Percentiles rank a stretch among this genome's conserved stretches.
phyloP scores from a whole-genome alignment of 2,797 vertebrate genomes.

The Falco naumanni region DNA sequence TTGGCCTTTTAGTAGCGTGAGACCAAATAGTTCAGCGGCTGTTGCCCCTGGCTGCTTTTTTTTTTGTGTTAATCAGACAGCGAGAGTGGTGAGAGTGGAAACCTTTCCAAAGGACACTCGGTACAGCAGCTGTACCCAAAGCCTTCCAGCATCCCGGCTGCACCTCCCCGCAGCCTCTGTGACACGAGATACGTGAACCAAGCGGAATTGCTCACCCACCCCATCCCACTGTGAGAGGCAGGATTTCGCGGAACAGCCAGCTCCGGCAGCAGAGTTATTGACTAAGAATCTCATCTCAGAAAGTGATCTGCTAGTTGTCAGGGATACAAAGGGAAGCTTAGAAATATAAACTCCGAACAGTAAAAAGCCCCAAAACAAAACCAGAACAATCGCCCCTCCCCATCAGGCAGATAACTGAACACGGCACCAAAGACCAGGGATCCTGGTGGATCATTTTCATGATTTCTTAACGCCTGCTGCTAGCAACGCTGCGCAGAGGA shows the following conservation, averaged over 20 bases:
- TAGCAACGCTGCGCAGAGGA: not conserved
- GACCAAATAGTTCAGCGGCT: constrained; percentile 12
- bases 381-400: not conserved
- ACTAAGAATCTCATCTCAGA: not conserved
- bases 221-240: not conserved
- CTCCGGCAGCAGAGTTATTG: not conserved
- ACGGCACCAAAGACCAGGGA: not conserved
- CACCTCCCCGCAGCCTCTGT: not conserved
- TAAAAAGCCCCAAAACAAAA: not conserved
- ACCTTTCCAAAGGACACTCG: not conserved
- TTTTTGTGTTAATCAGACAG: not conserved
- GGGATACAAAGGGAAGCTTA: not conserved
- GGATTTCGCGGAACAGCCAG: not conserved
- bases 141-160: not conserved
- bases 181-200: not conserved
- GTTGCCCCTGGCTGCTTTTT: constrained; percentile 19
- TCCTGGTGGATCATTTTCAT: not conserved
- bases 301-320: not conserved
- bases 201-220: not conserved
- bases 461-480: not conserved
- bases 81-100: not conserved
- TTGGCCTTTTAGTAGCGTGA: constrained; percentile 2
- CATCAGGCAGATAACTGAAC: not conserved
- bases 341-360: not conserved
- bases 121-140: not conserved